These are phyloP conservation scores for Scatophagus argus DNA, from an alignment of 2,113 vertebrate species.

Conservation along the genomic window DNA sequence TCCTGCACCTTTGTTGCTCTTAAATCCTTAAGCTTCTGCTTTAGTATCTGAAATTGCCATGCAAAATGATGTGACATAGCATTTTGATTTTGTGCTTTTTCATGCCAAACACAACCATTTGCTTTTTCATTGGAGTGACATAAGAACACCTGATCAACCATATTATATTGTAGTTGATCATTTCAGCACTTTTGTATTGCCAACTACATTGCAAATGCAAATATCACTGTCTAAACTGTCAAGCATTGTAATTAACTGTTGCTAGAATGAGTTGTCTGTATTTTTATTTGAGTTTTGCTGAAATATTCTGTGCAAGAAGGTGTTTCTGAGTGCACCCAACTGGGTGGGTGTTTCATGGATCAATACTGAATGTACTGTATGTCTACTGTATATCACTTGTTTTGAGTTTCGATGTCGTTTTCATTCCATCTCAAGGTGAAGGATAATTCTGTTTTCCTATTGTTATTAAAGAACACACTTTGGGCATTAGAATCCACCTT, in stretches of 20 bases:
- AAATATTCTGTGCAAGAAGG: constrained; percentile 41
- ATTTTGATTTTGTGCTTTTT: constrained; percentile 69
- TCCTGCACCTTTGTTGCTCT: constrained; percentile 64
- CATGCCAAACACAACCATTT: constrained; percentile 68
- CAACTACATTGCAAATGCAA: constrained; percentile 81
- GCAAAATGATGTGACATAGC: constrained; percentile 45
- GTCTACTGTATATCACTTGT: constrained; percentile 52
- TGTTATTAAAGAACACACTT: constrained; percentile 50
- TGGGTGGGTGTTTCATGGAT: constrained; percentile 50
- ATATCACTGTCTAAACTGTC: constrained; percentile 52
- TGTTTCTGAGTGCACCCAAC: constrained; percentile 32
- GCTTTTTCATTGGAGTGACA: constrained; percentile 57
- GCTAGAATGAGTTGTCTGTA: constrained; percentile 36
- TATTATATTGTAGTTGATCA: constrained; percentile 56
- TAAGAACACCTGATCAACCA: constrained; percentile 62
- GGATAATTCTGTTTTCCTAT: constrained; percentile 72
- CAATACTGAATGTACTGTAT: constrained; percentile 44
- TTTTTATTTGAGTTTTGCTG: constrained; percentile 56
- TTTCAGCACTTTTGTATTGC: constrained; percentile 70
- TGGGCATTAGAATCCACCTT: constrained; percentile 32
- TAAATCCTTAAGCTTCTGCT: constrained; percentile 60
- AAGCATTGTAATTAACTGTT: constrained; percentile 45
- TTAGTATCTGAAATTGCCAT: constrained; percentile 29
- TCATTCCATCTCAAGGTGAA: constrained; percentile 66
- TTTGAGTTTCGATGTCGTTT: constrained; percentile 65